Evolutionary conservation across 2,113 vertebrate species (phyloP), one percentile per base, ranked within the genome.

Genomic region (Rhinoderma darwinii): DNA sequence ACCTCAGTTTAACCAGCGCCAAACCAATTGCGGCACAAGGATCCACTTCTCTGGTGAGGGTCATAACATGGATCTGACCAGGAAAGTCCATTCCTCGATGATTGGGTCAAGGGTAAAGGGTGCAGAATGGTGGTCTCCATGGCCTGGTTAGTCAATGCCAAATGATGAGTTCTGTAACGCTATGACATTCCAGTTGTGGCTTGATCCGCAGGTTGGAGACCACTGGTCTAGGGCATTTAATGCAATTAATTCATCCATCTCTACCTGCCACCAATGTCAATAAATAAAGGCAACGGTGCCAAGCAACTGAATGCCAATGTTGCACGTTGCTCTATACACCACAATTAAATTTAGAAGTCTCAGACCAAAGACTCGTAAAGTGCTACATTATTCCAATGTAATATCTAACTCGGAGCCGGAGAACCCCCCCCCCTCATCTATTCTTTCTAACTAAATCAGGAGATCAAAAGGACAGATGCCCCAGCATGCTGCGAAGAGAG

Each of bases 401-500:
- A 61, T 81, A 27, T 54, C 76, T 35, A 20, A 20, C 22, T 41
- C 35, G 35, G 39, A 59, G 78, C 54, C 11, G 25, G 6, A 41
- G 37, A 54, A 30, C 12, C 15, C 18, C 78, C n/a, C 37, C 37
- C 35, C 63, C 66, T 73, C 12, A 30, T 76, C 51, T 25, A 18
- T 44, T 59, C 72, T 56, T 76, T 32, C 39, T 87, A 74, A 87
- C 68, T 47, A 87, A 81, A 87, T 81, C 63, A 72, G 44, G 25
- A 78, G 61, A 86, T 86, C 78, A 87, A 74, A 84, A 80, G 85
- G 85, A 87, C 85, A 87, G 85, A 87, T 87, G 85, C 85, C 85
- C 78, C 20, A 30, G 78, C 85, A 82, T 87, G 85, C 85, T 82
- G 85, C 44, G 85, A 74, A 72, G 68, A 74, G 78, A 75, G 78